Conservation (phyloP, 2,797 vertebrate species). For the Chanos chanos region DNA sequence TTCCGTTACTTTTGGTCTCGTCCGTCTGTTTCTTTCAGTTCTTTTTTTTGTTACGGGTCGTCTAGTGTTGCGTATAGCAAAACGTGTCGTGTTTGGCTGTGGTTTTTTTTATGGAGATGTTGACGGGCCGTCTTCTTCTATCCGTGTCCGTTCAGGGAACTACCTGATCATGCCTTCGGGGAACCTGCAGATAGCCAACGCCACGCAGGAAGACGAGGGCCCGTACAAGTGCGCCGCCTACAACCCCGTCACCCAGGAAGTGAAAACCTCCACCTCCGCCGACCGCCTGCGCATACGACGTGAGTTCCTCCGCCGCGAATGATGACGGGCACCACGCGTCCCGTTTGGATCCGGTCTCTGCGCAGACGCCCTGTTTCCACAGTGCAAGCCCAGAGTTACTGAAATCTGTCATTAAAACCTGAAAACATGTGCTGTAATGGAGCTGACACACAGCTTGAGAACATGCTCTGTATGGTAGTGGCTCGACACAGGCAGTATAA, state of each 20-base stretch:
- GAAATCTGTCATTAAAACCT: too few species aligned
- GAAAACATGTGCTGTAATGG: too few species aligned
- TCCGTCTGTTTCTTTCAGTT: neutral
- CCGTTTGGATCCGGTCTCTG: too few species aligned
- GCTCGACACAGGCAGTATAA: too few species aligned
- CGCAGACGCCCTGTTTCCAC: too few species aligned
- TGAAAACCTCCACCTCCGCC: slow-evolving; percentile 89
- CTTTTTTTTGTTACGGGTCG: too few species aligned
- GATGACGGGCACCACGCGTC: too few species aligned
- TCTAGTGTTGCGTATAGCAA: neutral
- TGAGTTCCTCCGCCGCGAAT: too few species aligned
- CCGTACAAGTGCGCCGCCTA: slow-evolving; percentile 95
- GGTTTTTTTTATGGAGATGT: neutral
- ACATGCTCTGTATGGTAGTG: too few species aligned
- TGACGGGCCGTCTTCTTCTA: neutral
- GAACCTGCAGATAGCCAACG: slow-evolving; percentile 96
- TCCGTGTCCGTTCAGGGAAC: slow-evolving; percentile 75
- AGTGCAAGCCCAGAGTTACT: too few species aligned
- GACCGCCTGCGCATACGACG: slow-evolving; percentile 92
- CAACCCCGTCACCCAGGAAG: slow-evolving; percentile 94
- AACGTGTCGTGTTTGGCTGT: neutral
- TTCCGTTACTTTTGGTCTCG: neutral
- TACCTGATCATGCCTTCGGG: slow-evolving; percentile 99
- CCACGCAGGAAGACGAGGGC: slow-evolving; percentile 91
- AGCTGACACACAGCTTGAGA: too few species aligned